Conservation (phyloP, 2,888 invertebrate genomes). For the Drosophila fulvimacula region DNA sequence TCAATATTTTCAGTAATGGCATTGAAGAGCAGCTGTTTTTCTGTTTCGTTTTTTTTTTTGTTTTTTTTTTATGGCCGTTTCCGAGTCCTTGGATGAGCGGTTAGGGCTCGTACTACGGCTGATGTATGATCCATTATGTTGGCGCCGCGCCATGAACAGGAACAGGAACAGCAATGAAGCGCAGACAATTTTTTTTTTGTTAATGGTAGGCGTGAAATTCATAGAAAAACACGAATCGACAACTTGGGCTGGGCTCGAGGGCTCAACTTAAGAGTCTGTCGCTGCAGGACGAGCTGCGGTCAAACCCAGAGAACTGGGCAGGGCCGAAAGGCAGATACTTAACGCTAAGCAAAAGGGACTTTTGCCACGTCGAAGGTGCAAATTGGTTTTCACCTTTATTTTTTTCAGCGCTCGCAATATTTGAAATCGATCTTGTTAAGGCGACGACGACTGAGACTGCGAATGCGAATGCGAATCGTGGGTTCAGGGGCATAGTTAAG, state of each 20-base stretch:
- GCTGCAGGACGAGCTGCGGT: slow-evolving; percentile 44
- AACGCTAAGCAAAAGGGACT: slow-evolving; percentile 37
- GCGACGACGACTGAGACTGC: slow-evolving; percentile 11
- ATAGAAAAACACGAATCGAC: slow-evolving; percentile 62
- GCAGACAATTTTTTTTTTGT: slow-evolving; percentile 31
- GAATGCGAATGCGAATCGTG: slow-evolving; percentile 22
- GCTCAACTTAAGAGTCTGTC: slow-evolving; percentile 3
- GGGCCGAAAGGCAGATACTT: slow-evolving; percentile 18
- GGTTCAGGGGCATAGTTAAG: slow-evolving; percentile 76
- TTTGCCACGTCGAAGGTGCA: slow-evolving; percentile 78
- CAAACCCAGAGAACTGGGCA: slow-evolving; percentile 6
- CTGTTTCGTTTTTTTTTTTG: not conserved
- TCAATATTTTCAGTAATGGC: slow-evolving; percentile 7
- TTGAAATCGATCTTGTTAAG: slow-evolving; percentile 77
- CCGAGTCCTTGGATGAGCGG: slow-evolving; percentile 20
- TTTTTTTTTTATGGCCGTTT: not conserved
- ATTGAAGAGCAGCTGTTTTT: slow-evolving; percentile 39
- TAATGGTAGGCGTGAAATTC: slow-evolving; percentile 74
- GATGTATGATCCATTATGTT: slow-evolving; percentile 68
- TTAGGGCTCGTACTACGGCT: slow-evolving; percentile 6
- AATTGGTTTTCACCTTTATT: slow-evolving; percentile 80
- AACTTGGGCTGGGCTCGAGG: slow-evolving; percentile 39
- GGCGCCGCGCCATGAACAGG: slow-evolving; percentile 53
- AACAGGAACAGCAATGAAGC: slow-evolving; percentile 16
- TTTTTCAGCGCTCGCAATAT: slow-evolving; percentile 57